phyloP scores from a whole-genome alignment of 2,888 invertebrate species.

The Drosophila colorata region DNA sequence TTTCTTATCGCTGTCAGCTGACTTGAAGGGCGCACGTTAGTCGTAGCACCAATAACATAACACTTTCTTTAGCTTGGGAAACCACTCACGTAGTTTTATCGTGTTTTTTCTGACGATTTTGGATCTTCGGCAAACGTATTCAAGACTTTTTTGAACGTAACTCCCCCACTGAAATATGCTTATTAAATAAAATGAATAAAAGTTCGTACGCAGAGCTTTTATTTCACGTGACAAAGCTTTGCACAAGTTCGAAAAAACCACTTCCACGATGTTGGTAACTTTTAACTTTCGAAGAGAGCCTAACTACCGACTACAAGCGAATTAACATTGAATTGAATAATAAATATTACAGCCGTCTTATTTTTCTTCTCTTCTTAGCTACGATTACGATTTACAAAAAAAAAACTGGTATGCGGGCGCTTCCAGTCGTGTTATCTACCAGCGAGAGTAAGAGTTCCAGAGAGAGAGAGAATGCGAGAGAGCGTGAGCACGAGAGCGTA shows the following conservation, averaged over 20 bases:
- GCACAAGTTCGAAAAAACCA: conserved; percentile 67
- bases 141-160: conserved; percentile 3
- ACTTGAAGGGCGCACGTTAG: conserved; percentile 47
- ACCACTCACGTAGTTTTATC: background rate
- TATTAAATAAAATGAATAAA: conserved; percentile 38
- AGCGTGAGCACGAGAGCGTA: conserved; percentile 14
- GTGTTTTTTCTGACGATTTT: conserved; percentile 3
- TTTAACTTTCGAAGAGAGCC: conserved; percentile 28
- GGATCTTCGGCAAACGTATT: conserved; percentile 6
- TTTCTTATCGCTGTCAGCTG: conserved; percentile 64
- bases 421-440: conserved; percentile 46
- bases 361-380: conserved; percentile 13
- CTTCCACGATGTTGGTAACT: conserved; percentile 41
- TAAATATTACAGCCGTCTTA: conserved; percentile 25
- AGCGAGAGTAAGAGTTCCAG: conserved; percentile 13
- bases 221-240: conserved; percentile 77
- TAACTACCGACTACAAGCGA: conserved; percentile 4
- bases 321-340: conserved; percentile 17
- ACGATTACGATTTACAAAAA: conserved; percentile 10
- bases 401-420: conserved; percentile 49
- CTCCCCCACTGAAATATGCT: conserved; percentile 32
- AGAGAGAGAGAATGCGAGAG: conserved; percentile 9
- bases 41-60: background rate
- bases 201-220: conserved; percentile 66
- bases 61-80: background rate